A percentile compares a stretch with the other conserved stretches of the same genome.
Conservation (phyloP, 2,113 vertebrate genomes). For the Salvelinus sp. region DNA sequence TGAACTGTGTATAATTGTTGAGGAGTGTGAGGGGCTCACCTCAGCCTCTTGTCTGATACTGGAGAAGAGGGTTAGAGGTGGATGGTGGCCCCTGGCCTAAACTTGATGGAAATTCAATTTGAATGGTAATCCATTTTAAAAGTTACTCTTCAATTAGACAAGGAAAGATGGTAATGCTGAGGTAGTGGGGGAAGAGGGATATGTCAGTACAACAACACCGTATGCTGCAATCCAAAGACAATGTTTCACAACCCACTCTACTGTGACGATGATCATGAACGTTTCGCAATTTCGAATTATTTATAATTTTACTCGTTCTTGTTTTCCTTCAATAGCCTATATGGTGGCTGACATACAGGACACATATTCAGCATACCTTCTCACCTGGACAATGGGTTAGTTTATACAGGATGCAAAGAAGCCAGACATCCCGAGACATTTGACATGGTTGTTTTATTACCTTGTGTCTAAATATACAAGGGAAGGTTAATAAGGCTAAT, state of each 20-base stretch:
- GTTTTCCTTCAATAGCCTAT: not conserved
- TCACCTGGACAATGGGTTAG: no score
- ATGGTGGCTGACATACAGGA: not conserved
- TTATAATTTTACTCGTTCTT: not conserved
- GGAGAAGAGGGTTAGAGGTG: not conserved
- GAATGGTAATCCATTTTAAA: not conserved
- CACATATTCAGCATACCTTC: not conserved
- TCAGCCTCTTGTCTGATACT: constrained; percentile 29
- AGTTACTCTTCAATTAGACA: not conserved
- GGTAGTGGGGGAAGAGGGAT: not conserved
- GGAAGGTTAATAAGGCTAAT: no score
- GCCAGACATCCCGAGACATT: no score
- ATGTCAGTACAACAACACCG: not conserved
- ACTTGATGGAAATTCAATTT: not conserved
- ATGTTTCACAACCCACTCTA: not conserved
- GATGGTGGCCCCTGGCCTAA: not conserved
- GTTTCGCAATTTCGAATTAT: not conserved
- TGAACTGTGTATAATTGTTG: constrained; percentile 24
- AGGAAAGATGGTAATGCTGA: not conserved
- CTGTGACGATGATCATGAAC: not conserved
- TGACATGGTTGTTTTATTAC: no score
- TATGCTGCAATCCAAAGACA: constrained; percentile 3
- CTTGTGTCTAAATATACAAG: no score
- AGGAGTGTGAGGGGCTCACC: not conserved
- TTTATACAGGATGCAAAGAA: no score